A percentile compares a stretch with the other conserved stretches of the same genome.
Conservation (phyloP, 2,113 vertebrate genomes). For the Silurus asotus region DNA sequence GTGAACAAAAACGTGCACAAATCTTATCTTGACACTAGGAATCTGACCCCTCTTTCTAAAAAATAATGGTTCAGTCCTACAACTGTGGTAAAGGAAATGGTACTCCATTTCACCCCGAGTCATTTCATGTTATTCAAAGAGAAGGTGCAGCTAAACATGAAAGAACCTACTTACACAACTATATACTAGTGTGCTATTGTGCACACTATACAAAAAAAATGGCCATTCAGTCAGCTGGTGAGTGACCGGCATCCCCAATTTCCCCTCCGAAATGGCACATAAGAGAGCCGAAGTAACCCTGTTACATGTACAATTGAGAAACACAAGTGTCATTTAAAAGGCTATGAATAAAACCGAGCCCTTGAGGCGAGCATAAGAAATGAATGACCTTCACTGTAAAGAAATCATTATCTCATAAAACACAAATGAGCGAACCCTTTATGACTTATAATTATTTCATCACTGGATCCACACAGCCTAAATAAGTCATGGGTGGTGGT, state of each 20-base stretch:
- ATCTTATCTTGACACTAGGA: not conserved
- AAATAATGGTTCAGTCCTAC: not conserved
- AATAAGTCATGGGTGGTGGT: not conserved
- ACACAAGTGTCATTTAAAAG: not conserved
- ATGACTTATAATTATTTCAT: conserved; percentile 4
- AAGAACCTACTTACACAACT: not conserved
- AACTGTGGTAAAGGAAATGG: not conserved
- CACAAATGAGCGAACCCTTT: not conserved
- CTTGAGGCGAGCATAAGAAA: conserved; percentile 11
- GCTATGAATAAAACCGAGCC: not conserved
- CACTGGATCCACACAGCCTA: not conserved
- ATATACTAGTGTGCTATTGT: not conserved
- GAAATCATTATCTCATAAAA: conserved; percentile 30
- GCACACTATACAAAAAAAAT: not conserved
- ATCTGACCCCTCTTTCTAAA: not conserved
- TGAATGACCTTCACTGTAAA: conserved; percentile 18
- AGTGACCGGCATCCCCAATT: not conserved
- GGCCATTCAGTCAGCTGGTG: not conserved
- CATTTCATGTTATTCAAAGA: not conserved
- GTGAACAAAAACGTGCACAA: no score
- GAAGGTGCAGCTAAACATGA: not conserved
- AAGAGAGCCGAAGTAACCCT: not conserved
- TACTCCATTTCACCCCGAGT: not conserved
- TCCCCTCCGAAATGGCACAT: not conserved
- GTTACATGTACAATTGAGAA: not conserved